Evolutionary conservation across 92 coral and sea anemone genomes (phyloP).

Genomic region (Isaurus tuberculatus): DNA sequence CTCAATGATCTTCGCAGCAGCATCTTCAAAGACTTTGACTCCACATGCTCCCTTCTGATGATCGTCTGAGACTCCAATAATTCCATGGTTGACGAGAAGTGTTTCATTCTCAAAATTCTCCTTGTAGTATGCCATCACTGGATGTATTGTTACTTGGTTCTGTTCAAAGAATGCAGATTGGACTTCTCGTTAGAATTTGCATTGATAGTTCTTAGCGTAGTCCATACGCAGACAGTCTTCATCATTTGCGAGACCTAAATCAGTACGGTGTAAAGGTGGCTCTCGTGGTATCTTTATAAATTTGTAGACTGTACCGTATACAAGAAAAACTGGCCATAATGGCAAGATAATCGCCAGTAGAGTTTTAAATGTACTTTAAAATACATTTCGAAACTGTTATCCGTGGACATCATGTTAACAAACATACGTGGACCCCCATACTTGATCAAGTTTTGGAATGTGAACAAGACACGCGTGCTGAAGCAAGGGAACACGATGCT

Average conservation of each 20-base stretch:
- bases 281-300: too few species aligned
- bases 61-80: conserved; percentile 50
- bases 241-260: conserved; percentile 18
- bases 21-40: conserved; percentile 47
- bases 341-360: too few species aligned
- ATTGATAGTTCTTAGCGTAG: conserved; percentile 39
- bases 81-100: conserved; percentile 51
- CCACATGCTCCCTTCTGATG: conserved; percentile 54
- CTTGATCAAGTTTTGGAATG: too few species aligned
- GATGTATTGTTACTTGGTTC: conserved; percentile 50
- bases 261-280: too few species aligned
- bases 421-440: too few species aligned
- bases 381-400: too few species aligned
- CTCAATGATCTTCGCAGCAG: conserved; percentile 40
- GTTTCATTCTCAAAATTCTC: conserved; percentile 38
- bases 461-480: too few species aligned
- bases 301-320: too few species aligned
- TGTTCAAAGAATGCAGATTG: conserved; percentile 22
- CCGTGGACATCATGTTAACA: too few species aligned
- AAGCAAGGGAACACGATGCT: too few species aligned
- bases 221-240: conserved; percentile 41
- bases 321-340: too few species aligned
- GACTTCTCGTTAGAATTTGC: conserved; percentile 22
- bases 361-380: too few species aligned
- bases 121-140: conserved; percentile 57